Evolutionary conservation across 2,797 vertebrate genomes (phyloP), one percentile per base, ranked within the genome.

Genomic region (Gastrophryne carolinensis): DNA sequence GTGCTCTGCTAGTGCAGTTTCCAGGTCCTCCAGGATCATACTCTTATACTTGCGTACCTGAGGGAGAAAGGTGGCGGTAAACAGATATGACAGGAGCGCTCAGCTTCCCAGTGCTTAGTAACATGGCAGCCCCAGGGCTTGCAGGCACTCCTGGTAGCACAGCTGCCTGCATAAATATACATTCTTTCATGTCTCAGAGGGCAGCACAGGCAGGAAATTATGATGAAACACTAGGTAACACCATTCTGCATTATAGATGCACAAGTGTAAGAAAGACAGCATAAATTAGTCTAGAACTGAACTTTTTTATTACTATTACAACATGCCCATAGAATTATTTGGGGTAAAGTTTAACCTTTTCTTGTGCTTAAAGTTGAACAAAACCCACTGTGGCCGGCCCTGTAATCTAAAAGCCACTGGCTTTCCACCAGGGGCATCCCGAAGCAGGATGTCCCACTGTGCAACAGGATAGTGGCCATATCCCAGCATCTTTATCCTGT

Each of bases 21-120:
- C 98, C 87, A 99, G 88, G 86, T 99, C 97, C 80, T 98, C 97
- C 85, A 99, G 81, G 81, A 99, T 97, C 90, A 98, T 97, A 83
- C 92, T 92, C 84, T 99, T 99, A 87, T 98, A 99, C 82, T 99
- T 99, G 71, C 98, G 94, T 6, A 99, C 98, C 98, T 99, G 84
- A 56, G 83, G 86, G 86, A 86, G 84, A 85, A 83, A 15, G 67
- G 12, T 77, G 54, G 81, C 35, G 80, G 80, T 90, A 87, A 91
- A 89, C 88, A 87, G 84, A 79, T 70, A 3, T 47, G 80, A 80
- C 69, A 71, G 82, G 67, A 79, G n/a, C 78, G 23, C 77, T 3
- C 37, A 77, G 49, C 57, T 54, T 64, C 73, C 32, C 29, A 27
- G 50, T n/a, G 73, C 80, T 69, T 79, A 44, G 79, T 68, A 82